phyloP scores from a whole-genome alignment of 2,888 invertebrate species.

The Thysanoteuthis rhombus region DNA sequence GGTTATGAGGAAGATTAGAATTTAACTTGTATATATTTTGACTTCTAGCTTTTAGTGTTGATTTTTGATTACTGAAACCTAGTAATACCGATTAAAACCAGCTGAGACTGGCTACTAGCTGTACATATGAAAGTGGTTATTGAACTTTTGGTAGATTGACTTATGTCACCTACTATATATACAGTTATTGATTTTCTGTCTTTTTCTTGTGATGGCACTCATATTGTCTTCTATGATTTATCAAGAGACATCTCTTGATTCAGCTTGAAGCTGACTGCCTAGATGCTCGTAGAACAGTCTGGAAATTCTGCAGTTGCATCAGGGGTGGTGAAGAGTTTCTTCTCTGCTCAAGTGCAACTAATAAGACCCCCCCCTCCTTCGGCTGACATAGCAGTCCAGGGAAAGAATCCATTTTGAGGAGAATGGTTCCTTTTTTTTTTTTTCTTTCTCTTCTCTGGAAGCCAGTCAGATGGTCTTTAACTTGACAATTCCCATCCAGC shows the following conservation, averaged over 20 bases:
- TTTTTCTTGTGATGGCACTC: background rate
- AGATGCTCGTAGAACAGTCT: background rate
- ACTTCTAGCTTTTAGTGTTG: too few relatives aligned
- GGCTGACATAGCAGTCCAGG: too few relatives aligned
- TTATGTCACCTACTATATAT: background rate
- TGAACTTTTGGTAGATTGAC: background rate
- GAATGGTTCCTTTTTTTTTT: too few relatives aligned
- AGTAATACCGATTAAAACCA: background rate
- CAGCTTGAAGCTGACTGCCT: background rate
- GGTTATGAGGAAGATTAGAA: too few relatives aligned
- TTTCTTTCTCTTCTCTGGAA: too few relatives aligned
- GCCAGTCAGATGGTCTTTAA: too few relatives aligned
- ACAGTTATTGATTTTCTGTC: constrained; percentile 19
- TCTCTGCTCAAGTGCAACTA: background rate
- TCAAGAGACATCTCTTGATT: background rate
- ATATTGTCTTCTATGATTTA: background rate
- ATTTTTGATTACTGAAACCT: too few relatives aligned
- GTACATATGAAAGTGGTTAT: background rate
- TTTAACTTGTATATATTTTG: too few relatives aligned
- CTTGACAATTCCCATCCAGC: too few relatives aligned
- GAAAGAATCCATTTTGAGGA: too few relatives aligned
- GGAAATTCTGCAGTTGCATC: background rate
- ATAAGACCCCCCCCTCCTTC: too few relatives aligned
- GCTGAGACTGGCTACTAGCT: background rate
- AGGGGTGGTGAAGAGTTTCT: background rate